phyloP scores from a whole-genome alignment of 35 echinoderm and acorn worm genomes.

The Patiria miniata region DNA sequence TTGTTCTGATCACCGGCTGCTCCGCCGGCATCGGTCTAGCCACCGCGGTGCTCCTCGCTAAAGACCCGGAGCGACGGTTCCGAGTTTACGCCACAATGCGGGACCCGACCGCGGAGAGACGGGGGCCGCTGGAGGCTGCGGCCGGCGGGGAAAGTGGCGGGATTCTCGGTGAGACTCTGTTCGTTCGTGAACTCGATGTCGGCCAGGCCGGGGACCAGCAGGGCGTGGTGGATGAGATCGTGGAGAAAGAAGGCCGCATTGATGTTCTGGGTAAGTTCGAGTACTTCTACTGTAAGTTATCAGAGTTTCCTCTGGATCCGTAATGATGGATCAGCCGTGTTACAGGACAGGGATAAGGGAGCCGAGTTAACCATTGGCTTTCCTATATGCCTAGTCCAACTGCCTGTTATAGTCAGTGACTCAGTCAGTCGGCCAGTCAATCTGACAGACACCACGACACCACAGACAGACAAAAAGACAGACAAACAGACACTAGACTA shows the following conservation, averaged over 20 bases:
- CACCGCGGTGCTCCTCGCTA: slow-evolving; percentile 45
- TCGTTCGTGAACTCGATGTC: slow-evolving; percentile 43
- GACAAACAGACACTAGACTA: too few relatives aligned
- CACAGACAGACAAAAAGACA: too few relatives aligned
- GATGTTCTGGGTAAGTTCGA: slow-evolving; percentile 52
- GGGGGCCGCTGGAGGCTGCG: slow-evolving; percentile 21
- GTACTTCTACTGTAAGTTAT: too few relatives aligned
- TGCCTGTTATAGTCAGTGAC: too few relatives aligned
- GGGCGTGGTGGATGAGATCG: slow-evolving; percentile 5
- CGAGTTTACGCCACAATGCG: slow-evolving; percentile 55
- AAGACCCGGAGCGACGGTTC: slow-evolving; percentile 46
- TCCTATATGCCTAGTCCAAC: too few relatives aligned
- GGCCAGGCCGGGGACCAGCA: slow-evolving; percentile 41
- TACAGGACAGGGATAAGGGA: background rate
- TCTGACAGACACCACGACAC: too few relatives aligned
- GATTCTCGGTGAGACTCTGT: slow-evolving; percentile 46
- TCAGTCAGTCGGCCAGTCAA: too few relatives aligned
- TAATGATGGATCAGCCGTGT: background rate
- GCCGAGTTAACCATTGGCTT: background rate
- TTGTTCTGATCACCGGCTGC: slow-evolving; percentile 68
- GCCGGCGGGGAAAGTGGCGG: background rate
- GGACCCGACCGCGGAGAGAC: background rate
- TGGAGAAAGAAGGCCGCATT: slow-evolving; percentile 44
- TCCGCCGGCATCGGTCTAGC: slow-evolving; percentile 67
- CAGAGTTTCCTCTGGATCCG: too few relatives aligned